A percentile compares a stretch with the other conserved stretches of the same genome.
Evolutionary conservation across 2,797 vertebrate species (phyloP).

Genomic region (Paramormyrops hopkinsi): DNA sequence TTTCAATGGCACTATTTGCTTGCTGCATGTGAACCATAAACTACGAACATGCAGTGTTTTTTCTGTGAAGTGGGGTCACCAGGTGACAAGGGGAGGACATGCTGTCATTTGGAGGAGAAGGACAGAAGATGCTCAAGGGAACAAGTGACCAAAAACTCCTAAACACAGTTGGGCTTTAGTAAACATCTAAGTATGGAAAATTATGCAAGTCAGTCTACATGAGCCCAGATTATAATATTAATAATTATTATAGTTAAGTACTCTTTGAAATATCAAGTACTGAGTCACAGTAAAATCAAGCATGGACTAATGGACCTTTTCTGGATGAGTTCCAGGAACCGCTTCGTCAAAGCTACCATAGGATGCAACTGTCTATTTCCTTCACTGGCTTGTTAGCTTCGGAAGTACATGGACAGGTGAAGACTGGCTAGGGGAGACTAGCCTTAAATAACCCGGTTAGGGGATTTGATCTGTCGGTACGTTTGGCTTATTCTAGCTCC

Average conservation of each 20-base stretch:
- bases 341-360: neutral
- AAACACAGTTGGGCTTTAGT: neutral
- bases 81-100: neutral
- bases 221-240: neutral
- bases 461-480: neutral
- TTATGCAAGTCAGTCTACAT: neutral
- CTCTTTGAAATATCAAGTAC: neutral
- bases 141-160: neutral
- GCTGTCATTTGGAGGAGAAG: neutral
- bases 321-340: neutral
- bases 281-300: neutral
- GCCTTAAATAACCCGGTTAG: neutral
- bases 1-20: neutral
- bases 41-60: neutral
- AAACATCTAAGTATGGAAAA: neutral
- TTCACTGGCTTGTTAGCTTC: neutral
- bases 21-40: neutral
- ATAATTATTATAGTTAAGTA: neutral
- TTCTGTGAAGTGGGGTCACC: neutral
- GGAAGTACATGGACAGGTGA: conserved; percentile 2
- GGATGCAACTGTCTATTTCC: neutral
- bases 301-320: neutral
- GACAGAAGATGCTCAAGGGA: neutral
- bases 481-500: neutral
- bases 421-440: neutral